Evolutionary conservation across 2,797 vertebrate genomes (phyloP).

Genomic region (Rhadinocentrus ornatus): DNA sequence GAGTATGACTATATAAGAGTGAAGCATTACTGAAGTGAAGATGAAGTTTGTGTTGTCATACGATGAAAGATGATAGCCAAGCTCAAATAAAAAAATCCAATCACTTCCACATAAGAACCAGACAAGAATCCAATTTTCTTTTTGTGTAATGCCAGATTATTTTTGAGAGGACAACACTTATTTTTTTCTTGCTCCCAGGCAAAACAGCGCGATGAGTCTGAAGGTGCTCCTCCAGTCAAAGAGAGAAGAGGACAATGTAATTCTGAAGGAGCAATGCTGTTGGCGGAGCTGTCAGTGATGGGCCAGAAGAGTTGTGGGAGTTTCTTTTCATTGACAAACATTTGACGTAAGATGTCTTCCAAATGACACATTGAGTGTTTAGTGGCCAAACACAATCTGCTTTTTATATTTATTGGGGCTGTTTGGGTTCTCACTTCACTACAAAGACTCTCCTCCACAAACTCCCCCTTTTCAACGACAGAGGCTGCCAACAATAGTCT

Average conservation of each 20-base stretch:
- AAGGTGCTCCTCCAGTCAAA: neutral
- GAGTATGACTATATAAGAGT: neutral
- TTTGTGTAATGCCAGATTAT: conserved; percentile 19
- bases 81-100: conserved; percentile 19
- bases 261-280: neutral
- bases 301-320: conserved; percentile 24
- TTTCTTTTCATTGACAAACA: conserved; percentile 42
- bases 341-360: conserved; percentile 43
- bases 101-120: neutral
- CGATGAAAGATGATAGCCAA: neutral
- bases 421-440: conserved; percentile 40
- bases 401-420: conserved; percentile 69
- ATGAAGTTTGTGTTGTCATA: neutral
- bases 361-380: conserved; percentile 45
- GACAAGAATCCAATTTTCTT: conserved; percentile 26
- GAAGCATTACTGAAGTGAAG: conserved; percentile 1
- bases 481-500: conserved; percentile 48
- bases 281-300: neutral
- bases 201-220: neutral
- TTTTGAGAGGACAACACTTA: conserved; percentile 1
- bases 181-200: neutral
- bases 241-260: neutral
- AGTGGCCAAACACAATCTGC: conserved; percentile 66
- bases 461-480: conserved; percentile 24
- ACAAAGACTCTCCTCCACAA: conserved; percentile 39